These are phyloP conservation scores for Triplophysa rosa DNA, from an alignment of 2,113 vertebrate species.

Conservation along the genomic window DNA sequence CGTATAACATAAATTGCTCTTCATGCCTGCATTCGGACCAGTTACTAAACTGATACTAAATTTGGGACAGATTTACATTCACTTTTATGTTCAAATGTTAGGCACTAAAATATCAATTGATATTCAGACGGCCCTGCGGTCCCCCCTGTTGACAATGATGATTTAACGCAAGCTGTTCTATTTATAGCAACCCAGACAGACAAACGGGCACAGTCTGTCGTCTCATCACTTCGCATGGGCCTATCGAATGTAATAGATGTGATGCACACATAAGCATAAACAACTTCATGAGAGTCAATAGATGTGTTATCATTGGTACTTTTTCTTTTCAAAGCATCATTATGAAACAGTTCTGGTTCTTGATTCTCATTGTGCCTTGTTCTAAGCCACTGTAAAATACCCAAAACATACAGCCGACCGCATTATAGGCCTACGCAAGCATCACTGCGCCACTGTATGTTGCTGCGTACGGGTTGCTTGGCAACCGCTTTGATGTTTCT, in stretches of 20 bases:
- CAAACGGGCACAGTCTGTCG: slow-evolving; percentile 54
- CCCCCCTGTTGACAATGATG: slow-evolving; percentile 51
- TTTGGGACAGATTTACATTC: background rate
- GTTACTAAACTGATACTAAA: background rate
- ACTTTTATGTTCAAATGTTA: background rate
- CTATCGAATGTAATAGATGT: too few relatives aligned
- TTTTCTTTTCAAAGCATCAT: background rate
- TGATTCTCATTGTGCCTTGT: background rate
- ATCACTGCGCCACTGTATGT: too few relatives aligned
- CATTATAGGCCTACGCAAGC: too few relatives aligned
- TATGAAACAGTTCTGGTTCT: too few relatives aligned
- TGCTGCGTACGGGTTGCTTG: too few relatives aligned
- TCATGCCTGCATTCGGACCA: background rate
- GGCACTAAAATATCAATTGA: background rate
- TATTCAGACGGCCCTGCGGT: background rate
- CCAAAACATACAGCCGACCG: too few relatives aligned
- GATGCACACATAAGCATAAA: too few relatives aligned
- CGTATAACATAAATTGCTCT: background rate
- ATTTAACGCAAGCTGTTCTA: slow-evolving; percentile 58
- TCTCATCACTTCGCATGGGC: too few relatives aligned
- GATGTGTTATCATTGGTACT: too few relatives aligned
- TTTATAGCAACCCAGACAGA: slow-evolving; percentile 63
- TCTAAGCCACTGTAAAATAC: too few relatives aligned
- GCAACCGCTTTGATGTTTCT: too few relatives aligned
- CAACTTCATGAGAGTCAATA: too few relatives aligned